phyloP scores from a whole-genome alignment of 2,797 vertebrate genomes.

The Ptychadena robeensis region DNA sequence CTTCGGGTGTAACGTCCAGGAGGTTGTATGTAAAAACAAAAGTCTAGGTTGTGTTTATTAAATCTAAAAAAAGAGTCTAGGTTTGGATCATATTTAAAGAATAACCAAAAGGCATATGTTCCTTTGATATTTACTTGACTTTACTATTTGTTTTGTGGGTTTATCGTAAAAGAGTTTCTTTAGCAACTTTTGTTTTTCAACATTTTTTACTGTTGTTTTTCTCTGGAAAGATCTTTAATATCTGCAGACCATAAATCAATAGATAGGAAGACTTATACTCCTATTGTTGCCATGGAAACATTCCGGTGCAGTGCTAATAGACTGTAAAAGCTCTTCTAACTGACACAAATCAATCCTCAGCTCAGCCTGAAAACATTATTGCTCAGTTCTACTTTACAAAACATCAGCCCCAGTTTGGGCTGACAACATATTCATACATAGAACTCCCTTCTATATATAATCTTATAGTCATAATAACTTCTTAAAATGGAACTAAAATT shows the following conservation, averaged over 20 bases:
- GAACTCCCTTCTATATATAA: no score
- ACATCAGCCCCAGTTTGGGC: neutral
- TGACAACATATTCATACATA: neutral
- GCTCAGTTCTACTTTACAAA: neutral
- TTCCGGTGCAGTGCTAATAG: slow-evolving; percentile 9
- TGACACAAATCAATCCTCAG: slow-evolving; percentile 12
- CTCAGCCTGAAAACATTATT: neutral
- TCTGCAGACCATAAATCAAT: slow-evolving; percentile 22
- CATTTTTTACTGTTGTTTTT: slow-evolving; percentile 10
- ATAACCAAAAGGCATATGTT: neutral
- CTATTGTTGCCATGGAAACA: slow-evolving; percentile 22
- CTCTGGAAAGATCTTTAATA: neutral
- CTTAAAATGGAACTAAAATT: neutral
- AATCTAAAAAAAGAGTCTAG: no score
- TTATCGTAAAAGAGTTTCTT: neutral
- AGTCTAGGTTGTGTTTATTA: no score
- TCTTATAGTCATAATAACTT: neutral
- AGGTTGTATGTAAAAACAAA: no score
- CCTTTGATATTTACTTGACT: neutral
- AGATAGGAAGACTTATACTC: slow-evolving; percentile 9
- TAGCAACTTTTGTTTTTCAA: neutral
- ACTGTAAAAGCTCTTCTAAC: slow-evolving; percentile 5
- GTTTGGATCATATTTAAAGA: neutral
- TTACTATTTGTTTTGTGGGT: neutral
- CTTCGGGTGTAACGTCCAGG: no score